Conservation (phyloP, 2,113 vertebrate genomes). For the Boleophthalmus pectinirostris region DNA sequence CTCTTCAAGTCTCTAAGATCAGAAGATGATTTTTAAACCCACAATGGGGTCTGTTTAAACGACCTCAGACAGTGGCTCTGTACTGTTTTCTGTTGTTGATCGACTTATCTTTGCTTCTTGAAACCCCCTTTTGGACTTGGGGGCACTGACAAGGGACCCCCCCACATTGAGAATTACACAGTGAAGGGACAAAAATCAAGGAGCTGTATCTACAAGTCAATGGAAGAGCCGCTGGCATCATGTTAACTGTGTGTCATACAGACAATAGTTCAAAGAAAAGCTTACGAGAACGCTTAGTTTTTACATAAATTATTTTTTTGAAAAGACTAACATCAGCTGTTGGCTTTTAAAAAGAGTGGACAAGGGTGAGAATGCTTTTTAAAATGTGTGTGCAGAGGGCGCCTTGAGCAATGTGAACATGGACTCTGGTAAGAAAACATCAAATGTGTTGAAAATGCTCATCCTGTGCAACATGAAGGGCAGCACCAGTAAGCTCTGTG, state of each 20-base stretch:
- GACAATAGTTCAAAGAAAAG: constrained; percentile 71
- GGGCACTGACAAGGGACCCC: constrained; percentile 36
- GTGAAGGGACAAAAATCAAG: constrained; percentile 33
- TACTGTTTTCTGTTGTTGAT: constrained; percentile 63
- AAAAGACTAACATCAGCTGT: constrained; percentile 77
- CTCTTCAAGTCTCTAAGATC: constrained; percentile 62
- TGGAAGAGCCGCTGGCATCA: constrained; percentile 62
- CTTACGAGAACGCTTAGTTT: constrained; percentile 76
- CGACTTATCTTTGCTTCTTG: constrained; percentile 66
- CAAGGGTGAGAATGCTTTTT: constrained; percentile 71
- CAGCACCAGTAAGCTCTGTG: constrained; percentile 71
- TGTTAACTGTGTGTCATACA: constrained; percentile 65
- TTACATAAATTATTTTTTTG: constrained; percentile 83
- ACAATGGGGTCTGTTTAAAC: constrained; percentile 50
- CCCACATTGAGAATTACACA: constrained; percentile 5
- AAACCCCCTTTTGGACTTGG: constrained; percentile 35
- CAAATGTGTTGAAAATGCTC: constrained; percentile 54
- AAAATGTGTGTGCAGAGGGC: constrained; percentile 60
- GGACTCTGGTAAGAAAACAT: constrained; percentile 56
- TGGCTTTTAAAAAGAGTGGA: constrained; percentile 68
- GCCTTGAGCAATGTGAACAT: constrained; percentile 59
- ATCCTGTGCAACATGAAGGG: constrained; percentile 69
- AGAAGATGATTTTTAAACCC: constrained; percentile 61
- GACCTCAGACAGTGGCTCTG: constrained; percentile 63
- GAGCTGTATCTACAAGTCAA: constrained; percentile 57